These are phyloP conservation scores for Cottoperca gobio DNA, from an alignment of 2,797 vertebrate species.

Conservation along the genomic window DNA sequence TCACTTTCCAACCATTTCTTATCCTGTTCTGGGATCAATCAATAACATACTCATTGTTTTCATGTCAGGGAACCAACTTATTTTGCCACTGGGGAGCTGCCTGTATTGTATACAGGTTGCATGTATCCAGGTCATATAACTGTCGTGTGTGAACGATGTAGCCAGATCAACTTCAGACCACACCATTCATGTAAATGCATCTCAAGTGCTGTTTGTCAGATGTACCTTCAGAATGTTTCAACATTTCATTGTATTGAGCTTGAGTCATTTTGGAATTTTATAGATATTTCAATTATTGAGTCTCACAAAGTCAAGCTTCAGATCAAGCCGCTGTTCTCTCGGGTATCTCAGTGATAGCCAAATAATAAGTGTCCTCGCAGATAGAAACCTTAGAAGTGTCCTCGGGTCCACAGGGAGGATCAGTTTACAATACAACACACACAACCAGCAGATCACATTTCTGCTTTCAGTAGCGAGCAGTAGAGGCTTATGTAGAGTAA, in stretches of 20 bases:
- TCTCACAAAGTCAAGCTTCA: neutral
- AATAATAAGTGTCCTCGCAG: conserved; percentile 16
- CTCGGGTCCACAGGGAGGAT: conserved; percentile 40
- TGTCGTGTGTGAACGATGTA: conserved; percentile 3
- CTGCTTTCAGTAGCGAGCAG: conserved; percentile 17
- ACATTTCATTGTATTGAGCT: neutral
- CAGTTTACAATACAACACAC: conserved; percentile 27
- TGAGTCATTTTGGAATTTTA: neutral
- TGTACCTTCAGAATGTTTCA: neutral
- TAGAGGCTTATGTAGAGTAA: conserved; percentile 1
- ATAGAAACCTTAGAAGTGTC: conserved; percentile 37
- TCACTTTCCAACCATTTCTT: neutral
- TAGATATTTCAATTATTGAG: neutral
- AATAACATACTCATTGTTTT: neutral
- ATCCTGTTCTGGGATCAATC: neutral
- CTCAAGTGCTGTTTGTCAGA: neutral
- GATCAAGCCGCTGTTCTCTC: conserved; percentile 14
- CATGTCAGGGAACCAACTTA: neutral
- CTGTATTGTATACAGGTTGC: neutral
- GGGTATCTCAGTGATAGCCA: neutral
- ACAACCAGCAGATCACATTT: conserved; percentile 38
- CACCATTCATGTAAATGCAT: neutral
- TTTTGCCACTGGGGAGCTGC: neutral
- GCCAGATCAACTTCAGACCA: neutral
- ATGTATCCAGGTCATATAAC: neutral